These are phyloP conservation scores for Noctua pronuba DNA, from an alignment of 2,888 invertebrate species.

Conservation along the genomic window DNA sequence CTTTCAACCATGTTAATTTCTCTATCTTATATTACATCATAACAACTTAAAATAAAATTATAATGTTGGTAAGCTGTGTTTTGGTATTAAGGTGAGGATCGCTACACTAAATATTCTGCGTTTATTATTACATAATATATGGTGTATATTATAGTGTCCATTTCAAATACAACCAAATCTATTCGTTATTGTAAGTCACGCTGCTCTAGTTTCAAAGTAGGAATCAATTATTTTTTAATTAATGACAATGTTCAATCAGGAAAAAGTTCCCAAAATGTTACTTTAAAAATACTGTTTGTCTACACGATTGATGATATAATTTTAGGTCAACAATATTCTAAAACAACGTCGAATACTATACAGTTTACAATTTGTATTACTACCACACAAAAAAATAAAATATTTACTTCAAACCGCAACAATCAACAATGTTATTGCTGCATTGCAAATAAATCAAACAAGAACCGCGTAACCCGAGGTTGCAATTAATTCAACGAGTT, in stretches of 20 bases:
- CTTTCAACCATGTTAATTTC: constrained; percentile 84
- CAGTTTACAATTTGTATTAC: constrained; percentile 71
- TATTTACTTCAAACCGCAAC: constrained; percentile 80
- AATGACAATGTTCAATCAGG: constrained; percentile 52
- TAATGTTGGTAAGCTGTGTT: constrained; percentile 90
- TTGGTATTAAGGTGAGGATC: constrained; percentile 90
- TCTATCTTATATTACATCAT: constrained; percentile 86
- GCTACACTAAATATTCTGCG: constrained; percentile 81
- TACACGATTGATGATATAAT: constrained; percentile 67
- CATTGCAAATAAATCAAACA: constrained; percentile 71
- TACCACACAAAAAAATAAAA: constrained; percentile 79
- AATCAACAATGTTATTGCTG: constrained; percentile 77
- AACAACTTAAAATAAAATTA: constrained; percentile 88
- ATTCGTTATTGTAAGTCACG: constrained; percentile 61
- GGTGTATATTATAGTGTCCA: constrained; percentile 56
- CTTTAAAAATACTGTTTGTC: constrained; percentile 70
- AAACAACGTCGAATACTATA: constrained; percentile 77
- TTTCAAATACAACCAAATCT: constrained; percentile 53
- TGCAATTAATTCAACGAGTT: constrained; percentile 32
- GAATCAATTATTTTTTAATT: constrained; percentile 54
- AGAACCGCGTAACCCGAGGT: constrained; percentile 34
- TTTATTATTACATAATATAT: constrained; percentile 59
- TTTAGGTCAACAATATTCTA: constrained; percentile 72
- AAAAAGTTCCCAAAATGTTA: constrained; percentile 57
- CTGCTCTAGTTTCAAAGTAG: constrained; percentile 63